These are phyloP conservation scores for Drosophila yakuba DNA, from an alignment of 1,140 invertebrate genomes.

Conservation along the genomic window DNA sequence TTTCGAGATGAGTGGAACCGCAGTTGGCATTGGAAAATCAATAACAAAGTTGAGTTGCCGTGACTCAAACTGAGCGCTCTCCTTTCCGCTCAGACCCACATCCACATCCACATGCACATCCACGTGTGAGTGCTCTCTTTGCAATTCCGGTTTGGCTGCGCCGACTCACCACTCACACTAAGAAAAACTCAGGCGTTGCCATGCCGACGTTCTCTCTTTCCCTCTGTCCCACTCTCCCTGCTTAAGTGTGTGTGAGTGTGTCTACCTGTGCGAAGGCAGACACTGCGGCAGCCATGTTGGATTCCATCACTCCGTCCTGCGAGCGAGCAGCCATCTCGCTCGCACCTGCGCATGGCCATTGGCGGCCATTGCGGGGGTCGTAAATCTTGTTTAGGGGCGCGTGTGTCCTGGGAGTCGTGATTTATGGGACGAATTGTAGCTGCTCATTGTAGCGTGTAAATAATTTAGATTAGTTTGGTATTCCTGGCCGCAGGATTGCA, in stretches of 20 bases:
- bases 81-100: conserved; percentile 9
- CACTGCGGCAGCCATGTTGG: conserved; percentile 75
- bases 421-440: conserved; percentile 81
- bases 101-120: not conserved
- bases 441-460: conserved; percentile 81
- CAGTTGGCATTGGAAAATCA: conserved; percentile 66
- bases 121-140: conserved; percentile 20
- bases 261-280: conserved; percentile 66
- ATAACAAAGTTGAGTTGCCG: conserved; percentile 50
- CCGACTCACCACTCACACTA: conserved; percentile 62
- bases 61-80: conserved; percentile 49
- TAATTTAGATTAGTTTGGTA: conserved; percentile 80
- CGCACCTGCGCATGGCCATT: conserved; percentile 35
- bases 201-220: conserved; percentile 56
- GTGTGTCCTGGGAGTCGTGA: conserved; percentile 82
- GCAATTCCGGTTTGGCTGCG: conserved; percentile 70
- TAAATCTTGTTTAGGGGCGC: conserved; percentile 82
- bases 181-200: conserved; percentile 38
- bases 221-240: conserved; percentile 7
- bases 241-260: conserved; percentile 27
- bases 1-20: conserved; percentile 55
- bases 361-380: conserved; percentile 55
- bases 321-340: conserved; percentile 62
- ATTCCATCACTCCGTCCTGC: conserved; percentile 76
- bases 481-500: conserved; percentile 36